Conservation (phyloP, 2,113 vertebrate species). For the Enhydra lutris region DNA sequence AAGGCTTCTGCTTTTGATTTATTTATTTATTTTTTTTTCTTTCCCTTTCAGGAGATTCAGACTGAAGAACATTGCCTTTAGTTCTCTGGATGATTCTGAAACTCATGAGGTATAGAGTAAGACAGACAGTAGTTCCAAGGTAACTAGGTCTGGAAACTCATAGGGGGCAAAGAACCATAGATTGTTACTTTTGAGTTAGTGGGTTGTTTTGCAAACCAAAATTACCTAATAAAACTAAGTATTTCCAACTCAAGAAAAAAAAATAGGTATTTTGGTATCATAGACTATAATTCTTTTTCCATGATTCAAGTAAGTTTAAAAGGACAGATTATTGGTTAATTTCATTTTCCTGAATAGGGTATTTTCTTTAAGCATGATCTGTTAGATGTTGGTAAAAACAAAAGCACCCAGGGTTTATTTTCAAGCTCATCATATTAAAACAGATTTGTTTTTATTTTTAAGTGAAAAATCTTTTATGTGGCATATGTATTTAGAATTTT, state of each 20-base stretch:
- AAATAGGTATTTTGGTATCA: neutral
- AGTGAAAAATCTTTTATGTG: neutral
- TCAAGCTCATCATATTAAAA: neutral
- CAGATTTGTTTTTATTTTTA: neutral
- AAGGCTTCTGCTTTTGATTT: neutral
- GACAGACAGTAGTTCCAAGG: neutral
- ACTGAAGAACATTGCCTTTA: neutral
- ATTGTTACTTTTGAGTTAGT: conserved; percentile 25
- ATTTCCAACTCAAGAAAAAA: conserved; percentile 19
- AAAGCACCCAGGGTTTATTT: neutral
- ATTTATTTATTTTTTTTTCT: neutral
- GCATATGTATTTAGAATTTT: neutral
- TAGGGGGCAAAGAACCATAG: neutral
- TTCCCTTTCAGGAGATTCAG: neutral
- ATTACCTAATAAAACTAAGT: neutral
- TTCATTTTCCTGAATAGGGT: neutral
- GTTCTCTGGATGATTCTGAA: conserved; percentile 25
- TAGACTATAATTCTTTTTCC: neutral
- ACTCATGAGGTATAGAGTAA: neutral
- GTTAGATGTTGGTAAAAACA: neutral
- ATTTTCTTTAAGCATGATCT: neutral
- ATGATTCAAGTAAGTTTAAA: conserved; percentile 7
- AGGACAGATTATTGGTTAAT: neutral
- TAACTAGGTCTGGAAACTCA: neutral
- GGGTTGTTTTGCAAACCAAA: neutral